Evolutionary conservation across 1,140 invertebrate species (phyloP).

Genomic region (Meteorus sp.): DNA sequence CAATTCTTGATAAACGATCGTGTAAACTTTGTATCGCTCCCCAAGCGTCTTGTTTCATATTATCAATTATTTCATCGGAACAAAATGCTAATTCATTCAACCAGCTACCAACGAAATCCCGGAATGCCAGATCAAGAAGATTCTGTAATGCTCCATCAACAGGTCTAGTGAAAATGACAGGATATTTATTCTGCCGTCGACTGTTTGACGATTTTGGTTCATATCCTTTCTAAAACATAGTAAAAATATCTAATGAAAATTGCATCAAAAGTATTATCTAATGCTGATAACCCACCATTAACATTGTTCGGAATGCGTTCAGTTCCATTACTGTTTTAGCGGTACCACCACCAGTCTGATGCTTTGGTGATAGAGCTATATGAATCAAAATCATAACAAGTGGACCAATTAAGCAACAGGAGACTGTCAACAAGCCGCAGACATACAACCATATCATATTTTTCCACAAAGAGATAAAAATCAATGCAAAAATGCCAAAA

Average conservation of each 20-base stretch:
- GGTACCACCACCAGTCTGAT: constrained; percentile 57
- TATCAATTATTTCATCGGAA: constrained; percentile 63
- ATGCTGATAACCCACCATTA: constrained; percentile 51
- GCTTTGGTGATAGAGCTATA: constrained; percentile 58
- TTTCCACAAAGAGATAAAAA: constrained; percentile 32
- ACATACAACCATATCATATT: constrained; percentile 43
- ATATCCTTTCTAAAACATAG: constrained; percentile 46
- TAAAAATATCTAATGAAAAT: constrained; percentile 11
- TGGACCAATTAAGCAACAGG: constrained; percentile 48
- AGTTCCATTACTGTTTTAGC: constrained; percentile 55
- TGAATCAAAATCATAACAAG: constrained; percentile 56
- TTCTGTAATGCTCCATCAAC: constrained; percentile 83
- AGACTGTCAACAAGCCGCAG: constrained; percentile 45
- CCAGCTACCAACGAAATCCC: constrained; percentile 80
- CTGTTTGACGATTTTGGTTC: constrained; percentile 37
- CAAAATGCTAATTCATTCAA: constrained; percentile 69
- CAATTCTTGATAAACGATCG: constrained; percentile 71
- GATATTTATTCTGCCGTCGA: constrained; percentile 59
- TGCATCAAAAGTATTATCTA: background rate
- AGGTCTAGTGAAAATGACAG: constrained; percentile 75
- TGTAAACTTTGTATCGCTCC: constrained; percentile 75
- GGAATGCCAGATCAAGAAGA: constrained; percentile 75
- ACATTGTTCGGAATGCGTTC: constrained; percentile 56
- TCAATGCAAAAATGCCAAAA: constrained; percentile 12
- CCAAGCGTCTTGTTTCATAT: constrained; percentile 82